phyloP scores from a whole-genome alignment of 2,113 vertebrate species.

The Xenopus borealis region DNA sequence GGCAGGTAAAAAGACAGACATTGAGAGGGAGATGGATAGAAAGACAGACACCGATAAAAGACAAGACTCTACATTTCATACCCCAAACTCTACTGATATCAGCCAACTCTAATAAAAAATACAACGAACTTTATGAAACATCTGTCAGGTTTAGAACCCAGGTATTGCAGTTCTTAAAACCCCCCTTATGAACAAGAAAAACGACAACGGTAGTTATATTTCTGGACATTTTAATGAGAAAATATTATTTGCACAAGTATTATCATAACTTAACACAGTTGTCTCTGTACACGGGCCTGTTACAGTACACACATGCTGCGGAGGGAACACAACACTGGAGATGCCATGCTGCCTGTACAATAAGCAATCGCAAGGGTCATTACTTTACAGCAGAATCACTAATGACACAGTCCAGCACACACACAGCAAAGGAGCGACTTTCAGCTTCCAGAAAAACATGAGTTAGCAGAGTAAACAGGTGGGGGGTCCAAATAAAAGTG shows the following conservation, averaged over 20 bases:
- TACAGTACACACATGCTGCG: constrained; percentile 31
- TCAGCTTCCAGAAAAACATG: background rate
- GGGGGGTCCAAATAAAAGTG: background rate
- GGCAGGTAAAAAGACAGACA: too few species aligned
- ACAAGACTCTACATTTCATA: too few species aligned
- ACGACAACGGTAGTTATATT: constrained; percentile 4
- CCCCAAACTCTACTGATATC: too few species aligned
- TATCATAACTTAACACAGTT: constrained; percentile 86
- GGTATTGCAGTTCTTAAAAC: too few species aligned
- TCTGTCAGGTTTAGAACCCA: too few species aligned
- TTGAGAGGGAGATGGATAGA: too few species aligned
- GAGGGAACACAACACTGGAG: constrained; percentile 83
- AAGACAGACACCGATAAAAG: too few species aligned
- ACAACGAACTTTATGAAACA: too few species aligned
- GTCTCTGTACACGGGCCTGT: constrained; percentile 59
- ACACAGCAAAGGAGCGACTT: background rate
- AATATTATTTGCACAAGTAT: constrained; percentile 91
- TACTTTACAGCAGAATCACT: background rate
- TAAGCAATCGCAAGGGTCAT: constrained; percentile 53
- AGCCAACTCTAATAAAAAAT: too few species aligned
- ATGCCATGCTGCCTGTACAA: constrained; percentile 86
- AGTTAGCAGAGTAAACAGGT: background rate
- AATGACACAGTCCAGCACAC: background rate
- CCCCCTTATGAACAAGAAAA: background rate
- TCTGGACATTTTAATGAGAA: constrained; percentile 94